phyloP scores from a whole-genome alignment of 2,113 vertebrate genomes.

The Lanius ludovicianus region DNA sequence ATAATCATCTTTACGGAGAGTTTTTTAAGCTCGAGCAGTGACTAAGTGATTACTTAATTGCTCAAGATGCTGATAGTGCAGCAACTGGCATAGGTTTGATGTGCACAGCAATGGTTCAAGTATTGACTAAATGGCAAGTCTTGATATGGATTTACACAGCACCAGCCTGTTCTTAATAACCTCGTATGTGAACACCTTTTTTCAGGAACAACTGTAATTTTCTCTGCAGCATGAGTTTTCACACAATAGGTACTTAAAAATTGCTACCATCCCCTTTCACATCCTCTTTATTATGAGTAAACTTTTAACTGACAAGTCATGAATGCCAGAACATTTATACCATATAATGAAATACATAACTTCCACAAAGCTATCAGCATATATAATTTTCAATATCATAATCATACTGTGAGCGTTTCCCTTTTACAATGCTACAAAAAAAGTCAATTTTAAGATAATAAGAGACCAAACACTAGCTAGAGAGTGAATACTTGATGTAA shows the following conservation, averaged over 20 bases:
- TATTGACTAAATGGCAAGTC: not conserved
- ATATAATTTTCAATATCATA: not conserved
- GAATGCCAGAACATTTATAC: not conserved
- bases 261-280: not conserved
- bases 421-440: not conserved
- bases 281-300: not conserved
- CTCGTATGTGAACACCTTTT: not conserved
- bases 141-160: not conserved
- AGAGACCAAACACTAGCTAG: not conserved
- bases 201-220: not conserved
- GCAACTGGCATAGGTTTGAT: not conserved
- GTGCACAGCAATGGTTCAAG: not conserved
- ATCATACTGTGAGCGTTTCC: not conserved
- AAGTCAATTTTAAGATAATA: not conserved
- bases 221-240: slow-evolving; percentile 7
- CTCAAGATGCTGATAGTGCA: not conserved
- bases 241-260: not conserved
- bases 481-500: not conserved
- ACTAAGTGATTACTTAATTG: slow-evolving; percentile 14
- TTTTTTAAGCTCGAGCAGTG: not conserved
- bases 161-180: not conserved
- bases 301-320: not conserved
- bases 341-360: not conserved
- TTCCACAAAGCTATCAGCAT: not conserved
- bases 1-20: not conserved